Evolutionary conservation across 92 coral and sea anemone genomes (phyloP), one percentile per base, ranked within the genome.

Genomic region (Porites divaricata): DNA sequence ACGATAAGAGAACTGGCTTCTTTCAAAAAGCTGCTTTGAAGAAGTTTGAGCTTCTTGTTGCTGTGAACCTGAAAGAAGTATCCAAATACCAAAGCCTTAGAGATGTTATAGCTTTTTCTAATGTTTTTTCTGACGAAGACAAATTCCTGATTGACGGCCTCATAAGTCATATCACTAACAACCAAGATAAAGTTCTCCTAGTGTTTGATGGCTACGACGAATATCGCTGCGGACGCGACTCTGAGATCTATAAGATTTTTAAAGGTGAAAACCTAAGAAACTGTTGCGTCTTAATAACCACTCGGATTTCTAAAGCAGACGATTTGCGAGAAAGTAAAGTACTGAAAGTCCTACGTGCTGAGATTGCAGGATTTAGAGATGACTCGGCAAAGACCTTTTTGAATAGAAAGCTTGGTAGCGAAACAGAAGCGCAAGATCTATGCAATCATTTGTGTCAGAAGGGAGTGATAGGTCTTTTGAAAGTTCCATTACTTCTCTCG

Each of bases 121-220:
- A 26, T 12, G 10, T 81, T 14, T 81, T 81, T 81, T n/a, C 78
- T 5, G 12, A 17, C 1, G 86, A 71, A 4, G 85, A 81, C 13
- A 21, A 72, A 12, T 16, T 53, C 17, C 8, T 16, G 9, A 14
- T 62, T 5, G 74, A 41, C 1, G 87, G 4, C 2, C 53, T 26
- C 16, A 23, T 26, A 15, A 12, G 10, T 24, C 74, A 74, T 11
- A 83, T 83, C 58, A 11, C 17, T 0, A 59, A 25, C 4, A 72
- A 83, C 68, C 87, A 83, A 51, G 87, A 62, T 25, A 83, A 74
- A 76, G 81, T 83, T 22, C 80, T 83, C 28, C 6, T 83, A 4
- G 79, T 74, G 48, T 83, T 73, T 8, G 59, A 54, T 54, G 59
- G 59, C 12, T 54, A 54, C 59, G 85, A 80, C 54, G 85, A 80